A percentile compares a stretch with the other conserved stretches of the same genome.
Conservation (phyloP, 1,140 invertebrate genomes). For the Bathynomus jamesi region DNA sequence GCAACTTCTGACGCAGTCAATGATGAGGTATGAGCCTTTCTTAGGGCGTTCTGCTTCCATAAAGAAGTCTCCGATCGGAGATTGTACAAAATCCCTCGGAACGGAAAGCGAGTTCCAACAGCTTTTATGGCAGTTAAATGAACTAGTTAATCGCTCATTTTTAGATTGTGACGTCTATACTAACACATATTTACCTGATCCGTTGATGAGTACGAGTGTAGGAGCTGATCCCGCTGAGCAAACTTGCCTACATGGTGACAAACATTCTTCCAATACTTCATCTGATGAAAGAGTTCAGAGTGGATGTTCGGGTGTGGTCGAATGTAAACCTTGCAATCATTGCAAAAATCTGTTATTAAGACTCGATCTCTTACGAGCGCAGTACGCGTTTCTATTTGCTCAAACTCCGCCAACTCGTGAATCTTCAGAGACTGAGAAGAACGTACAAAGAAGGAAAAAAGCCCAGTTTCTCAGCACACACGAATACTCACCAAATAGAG, state of each 20-base stretch:
- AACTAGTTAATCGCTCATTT: background rate
- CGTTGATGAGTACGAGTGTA: background rate
- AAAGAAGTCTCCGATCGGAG: too few species aligned
- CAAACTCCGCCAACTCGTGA: too few species aligned
- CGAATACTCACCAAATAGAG: too few species aligned
- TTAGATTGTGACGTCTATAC: background rate
- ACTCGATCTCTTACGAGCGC: background rate
- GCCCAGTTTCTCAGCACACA: too few species aligned
- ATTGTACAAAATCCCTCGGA: background rate
- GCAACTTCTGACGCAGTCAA: slow-evolving; percentile 16
- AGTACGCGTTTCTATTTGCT: background rate
- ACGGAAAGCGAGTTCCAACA: background rate
- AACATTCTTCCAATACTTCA: too few species aligned
- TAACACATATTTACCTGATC: background rate
- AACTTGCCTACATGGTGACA: too few species aligned
- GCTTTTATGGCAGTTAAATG: background rate
- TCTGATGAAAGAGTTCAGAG: background rate
- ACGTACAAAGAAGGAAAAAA: too few species aligned
- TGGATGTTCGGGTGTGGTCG: background rate
- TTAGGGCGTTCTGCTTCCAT: background rate
- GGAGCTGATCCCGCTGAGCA: background rate
- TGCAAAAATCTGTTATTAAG: background rate
- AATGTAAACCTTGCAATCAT: background rate
- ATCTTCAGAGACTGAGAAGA: too few species aligned
- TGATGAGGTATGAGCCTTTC: slow-evolving; percentile 26